Evolutionary conservation across 2,113 vertebrate genomes (phyloP), one percentile per base, ranked within the genome.

Genomic region (Malurus alboscapulatus): DNA sequence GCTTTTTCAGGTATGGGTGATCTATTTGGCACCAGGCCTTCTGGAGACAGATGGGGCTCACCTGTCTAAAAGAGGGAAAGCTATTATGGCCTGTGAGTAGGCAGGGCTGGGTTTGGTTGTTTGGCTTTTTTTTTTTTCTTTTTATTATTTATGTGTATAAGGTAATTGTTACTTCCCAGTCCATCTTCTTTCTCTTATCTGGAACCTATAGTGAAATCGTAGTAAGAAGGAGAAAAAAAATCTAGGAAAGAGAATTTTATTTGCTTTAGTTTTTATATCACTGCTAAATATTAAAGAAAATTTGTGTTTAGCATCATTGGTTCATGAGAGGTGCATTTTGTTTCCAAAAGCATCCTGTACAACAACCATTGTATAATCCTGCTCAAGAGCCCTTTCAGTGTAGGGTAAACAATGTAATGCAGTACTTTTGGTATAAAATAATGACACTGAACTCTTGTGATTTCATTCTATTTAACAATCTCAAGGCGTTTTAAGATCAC

Each of bases 351-450:
- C 69, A 81, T 92, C 58, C 40, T 75, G 58, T 47, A 71, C 62
- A 87, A 80, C 25, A 79, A 6, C 40, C 22, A 65, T 67, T 34
- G 61, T 57, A 61, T 85, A 94, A 91, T 75, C 47, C 62, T 38
- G 63, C 69, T 93, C 26, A 59, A 84, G 73, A 71, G 58, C 90
- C 79, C 59, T 94, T 92, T 92, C 80, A 82, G 25, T 61, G 69
- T n/a, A 72, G n/a, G 26, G 63, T 83, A 93, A 88, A 92, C 85
- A 88, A 48, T 7, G 29, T 73, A 88, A 77, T 82, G 59, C 17
- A 34, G 80, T 86, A 84, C 68, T 77, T 76, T 90, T 55, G 78
- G 61, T 74, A 50, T 26, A 79, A 84, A 93, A 78, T 21, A 88
- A 57, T 48, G 71, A 20, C 44, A 58, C 4, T 14, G 44, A 94